Evolutionary conservation across 2,113 vertebrate species (phyloP).

Genomic region (Nothobranchius furzeri): DNA sequence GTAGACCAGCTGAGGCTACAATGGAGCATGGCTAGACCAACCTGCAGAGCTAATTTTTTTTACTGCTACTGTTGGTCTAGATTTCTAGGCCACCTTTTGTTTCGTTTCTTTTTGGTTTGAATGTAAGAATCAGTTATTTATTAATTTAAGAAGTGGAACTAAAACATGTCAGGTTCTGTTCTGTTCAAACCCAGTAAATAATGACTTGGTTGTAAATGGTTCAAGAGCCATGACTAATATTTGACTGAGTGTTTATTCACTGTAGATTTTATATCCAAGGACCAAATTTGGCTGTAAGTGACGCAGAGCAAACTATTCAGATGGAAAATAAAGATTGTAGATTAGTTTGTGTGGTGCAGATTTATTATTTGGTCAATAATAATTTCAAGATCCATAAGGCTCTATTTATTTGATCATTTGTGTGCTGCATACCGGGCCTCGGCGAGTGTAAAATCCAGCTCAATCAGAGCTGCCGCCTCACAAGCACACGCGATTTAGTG

Average conservation of each 20-base stretch:
- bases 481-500: not conserved
- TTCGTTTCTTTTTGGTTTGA: slow-evolving; percentile 28
- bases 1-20: too few relatives aligned
- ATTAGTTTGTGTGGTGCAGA: slow-evolving; percentile 26
- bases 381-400: slow-evolving; percentile 16
- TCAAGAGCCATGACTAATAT: slow-evolving; percentile 27
- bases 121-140: slow-evolving; percentile 21
- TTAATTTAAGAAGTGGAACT: slow-evolving; percentile 9
- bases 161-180: slow-evolving; percentile 21
- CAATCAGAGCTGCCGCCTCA: not conserved
- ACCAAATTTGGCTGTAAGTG: slow-evolving; percentile 34
- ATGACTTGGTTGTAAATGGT: slow-evolving; percentile 41
- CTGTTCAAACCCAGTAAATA: slow-evolving; percentile 26
- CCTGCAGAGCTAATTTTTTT: too few relatives aligned
- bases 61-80: too few relatives aligned
- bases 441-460: slow-evolving; percentile 3
- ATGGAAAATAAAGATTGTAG: slow-evolving; percentile 28
- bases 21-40: too few relatives aligned
- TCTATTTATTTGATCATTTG: slow-evolving; percentile 9
- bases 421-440: slow-evolving; percentile 6
- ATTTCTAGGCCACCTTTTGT: slow-evolving; percentile 8
- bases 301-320: slow-evolving; percentile 40
- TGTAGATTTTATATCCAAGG: slow-evolving; percentile 21
- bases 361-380: slow-evolving; percentile 23
- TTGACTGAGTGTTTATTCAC: slow-evolving; percentile 29